Base-by-base conservation (phyloP, 2,888 invertebrate genomes). In the Ochropleura plecta region DNA sequence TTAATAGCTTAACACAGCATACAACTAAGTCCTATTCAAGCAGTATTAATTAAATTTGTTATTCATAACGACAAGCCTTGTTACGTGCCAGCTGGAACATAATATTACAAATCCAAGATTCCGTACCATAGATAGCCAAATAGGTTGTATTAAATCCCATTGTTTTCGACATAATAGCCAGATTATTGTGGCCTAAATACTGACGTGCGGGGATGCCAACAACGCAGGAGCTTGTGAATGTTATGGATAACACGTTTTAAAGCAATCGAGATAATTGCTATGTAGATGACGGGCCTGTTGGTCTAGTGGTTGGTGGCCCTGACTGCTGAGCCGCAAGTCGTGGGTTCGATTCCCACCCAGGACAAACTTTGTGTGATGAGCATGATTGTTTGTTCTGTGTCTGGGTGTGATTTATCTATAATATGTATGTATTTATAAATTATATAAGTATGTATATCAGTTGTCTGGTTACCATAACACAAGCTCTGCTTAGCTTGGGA, bases 181-280 rank as follows among this genome's bases (percentile, higher is more conserved):
- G 84, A 89, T 89, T 89, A 89, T 77, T 69, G 68, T 74, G 67
- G 53, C 80, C 83, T 81, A 73, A 79, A 78, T 76, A 82, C 70
- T 48, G 73, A 76, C 59, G 49, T 68, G 70, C n/a, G 30, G 48
- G 60, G 48, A 66, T 44, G 67, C 68, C 46, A 73, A 66, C 63
- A 20, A 49, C 20, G 18, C 49, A 62, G 57, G 62, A 42, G 53
- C 9, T 46, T 55, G 68, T 30, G 48, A 1, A 40, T 53, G 42
- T 42, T 46, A 0, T 18, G 10, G 12, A 60, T 79, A 46, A 55
- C 68, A 57, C 10, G 46, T 46, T 82, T 46, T 48, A 42, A 68
- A 51, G 46, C 30, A 40, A 46, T 20, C 12, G 46, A 44, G 40
- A 40, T 60, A 65, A 68, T 76, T 75, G 42, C 16, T 73, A 20